These are phyloP conservation scores for Hemichromis elongatus DNA, from an alignment of 2,113 vertebrate genomes.

Conservation along the genomic window DNA sequence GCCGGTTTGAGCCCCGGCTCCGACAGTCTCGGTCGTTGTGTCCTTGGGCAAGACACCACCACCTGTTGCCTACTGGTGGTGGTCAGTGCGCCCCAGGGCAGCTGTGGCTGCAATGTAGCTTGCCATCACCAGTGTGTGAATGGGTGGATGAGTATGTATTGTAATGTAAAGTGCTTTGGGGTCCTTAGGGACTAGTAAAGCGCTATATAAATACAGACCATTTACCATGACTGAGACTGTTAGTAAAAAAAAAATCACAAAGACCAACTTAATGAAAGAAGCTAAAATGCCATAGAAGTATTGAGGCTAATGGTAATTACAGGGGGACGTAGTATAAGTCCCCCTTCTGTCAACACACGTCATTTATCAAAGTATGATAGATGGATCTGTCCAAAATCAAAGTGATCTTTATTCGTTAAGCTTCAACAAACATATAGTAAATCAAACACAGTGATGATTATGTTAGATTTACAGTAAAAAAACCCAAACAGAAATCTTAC, in stretches of 20 bases:
- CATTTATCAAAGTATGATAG: background rate
- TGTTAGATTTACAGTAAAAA: background rate
- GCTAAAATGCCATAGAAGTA: background rate
- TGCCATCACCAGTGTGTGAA: no score
- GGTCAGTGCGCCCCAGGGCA: no score
- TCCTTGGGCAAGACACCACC: no score
- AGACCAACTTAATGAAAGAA: background rate
- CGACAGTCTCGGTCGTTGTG: no score
- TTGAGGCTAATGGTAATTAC: background rate
- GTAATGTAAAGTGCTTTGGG: no score
- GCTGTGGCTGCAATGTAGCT: no score
- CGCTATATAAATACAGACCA: no score
- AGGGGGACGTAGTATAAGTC: background rate
- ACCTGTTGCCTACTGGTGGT: no score
- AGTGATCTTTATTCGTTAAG: background rate
- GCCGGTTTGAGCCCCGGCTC: no score
- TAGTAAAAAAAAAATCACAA: background rate
- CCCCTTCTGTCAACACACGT: background rate
- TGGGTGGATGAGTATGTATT: no score
- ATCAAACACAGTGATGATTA: background rate
- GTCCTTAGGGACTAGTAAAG: no score
- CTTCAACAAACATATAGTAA: background rate
- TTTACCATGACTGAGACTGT: no score
- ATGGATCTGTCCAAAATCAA: background rate
- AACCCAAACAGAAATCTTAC: background rate